phyloP scores from a whole-genome alignment of 2,888 invertebrate species.

The Himalopsyche japonica region DNA sequence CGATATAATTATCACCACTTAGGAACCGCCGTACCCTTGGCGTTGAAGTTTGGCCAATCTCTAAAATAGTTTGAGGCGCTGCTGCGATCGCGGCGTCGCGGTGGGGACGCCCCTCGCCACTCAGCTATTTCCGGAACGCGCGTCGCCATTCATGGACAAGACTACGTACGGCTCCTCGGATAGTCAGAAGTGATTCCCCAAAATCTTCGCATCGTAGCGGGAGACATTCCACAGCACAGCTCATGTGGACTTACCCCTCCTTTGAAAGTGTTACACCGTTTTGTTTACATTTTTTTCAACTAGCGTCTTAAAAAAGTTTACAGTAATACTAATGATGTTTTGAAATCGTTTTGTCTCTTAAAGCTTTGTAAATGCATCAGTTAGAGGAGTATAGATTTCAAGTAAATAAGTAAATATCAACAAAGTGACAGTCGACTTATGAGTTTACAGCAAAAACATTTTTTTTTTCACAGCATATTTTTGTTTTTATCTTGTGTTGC shows the following conservation, averaged over 20 bases:
- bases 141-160: conserved; percentile 25
- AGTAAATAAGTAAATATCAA: too few species aligned
- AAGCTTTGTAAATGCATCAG: too few species aligned
- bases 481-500: too few species aligned
- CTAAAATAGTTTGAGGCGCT: not conserved
- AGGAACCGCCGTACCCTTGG: not conserved
- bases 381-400: too few species aligned
- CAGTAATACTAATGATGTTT: too few species aligned
- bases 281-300: not conserved
- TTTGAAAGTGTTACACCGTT: not conserved
- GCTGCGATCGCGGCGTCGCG: conserved; percentile 16
- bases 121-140: conserved; percentile 16
- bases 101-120: not conserved
- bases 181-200: not conserved
- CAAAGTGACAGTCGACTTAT: too few species aligned
- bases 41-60: not conserved
- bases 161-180: not conserved
- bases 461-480: too few species aligned
- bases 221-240: not conserved
- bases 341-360: too few species aligned
- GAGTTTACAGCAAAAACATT: too few species aligned
- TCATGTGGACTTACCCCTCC: not conserved
- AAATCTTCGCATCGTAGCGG: not conserved
- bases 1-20: too few species aligned
- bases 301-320: too few species aligned